Evolutionary conservation across 2,888 invertebrate genomes (phyloP), one percentile per base, ranked within the genome.

Genomic region (Rhogogaster chlorosoma): DNA sequence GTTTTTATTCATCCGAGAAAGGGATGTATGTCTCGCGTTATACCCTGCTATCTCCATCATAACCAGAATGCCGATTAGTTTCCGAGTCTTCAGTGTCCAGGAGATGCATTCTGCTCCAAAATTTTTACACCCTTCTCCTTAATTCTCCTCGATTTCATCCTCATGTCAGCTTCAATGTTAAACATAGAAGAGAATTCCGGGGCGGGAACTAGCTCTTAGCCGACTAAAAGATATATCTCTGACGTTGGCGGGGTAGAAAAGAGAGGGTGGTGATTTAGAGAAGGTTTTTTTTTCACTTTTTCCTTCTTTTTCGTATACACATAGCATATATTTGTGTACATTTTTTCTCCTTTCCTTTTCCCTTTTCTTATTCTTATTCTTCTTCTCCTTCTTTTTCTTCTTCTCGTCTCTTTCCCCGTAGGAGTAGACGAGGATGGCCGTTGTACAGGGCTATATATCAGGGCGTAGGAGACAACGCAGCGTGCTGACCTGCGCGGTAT

Each of bases 401-500:
- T 53, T 29, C 26, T 29, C 32, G 15, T 45, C 45, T 45, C 3
- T 18, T 49, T 15, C 0, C 77, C 18, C 18, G 2, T 53, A 18
- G 0, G 29, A 53, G 75, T 32, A n/a, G 49, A 32, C 5, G 45
- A 77, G 77, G 32, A 77, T 38, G 22, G 5, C 18, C 71, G 38
- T 36, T n/a, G 71, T 73, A 73, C 38, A 12, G 15, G 71, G 71
- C 42, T 38, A 73, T 73, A 73, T n/a, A 73, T 73, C 71, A 73
- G 71, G n/a, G 15, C 71, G 38, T 42, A 18, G 71, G 38, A 73
- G 71, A 73, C 71, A 73, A 42, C 38, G 38, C 38, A 42, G 42
- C 71, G 71, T 73, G 71, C 71, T 73, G 71, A 73, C 71, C 71
- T 73, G 71, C 71, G 42, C 71, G 71, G 71, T 73, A 73, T 73